A percentile compares a stretch with the other conserved stretches of the same genome.
Evolutionary conservation across 30 jellyfish, hydroid and myxozoan genomes (phyloP).

Genomic region (Turritopsis dohrnii): DNA sequence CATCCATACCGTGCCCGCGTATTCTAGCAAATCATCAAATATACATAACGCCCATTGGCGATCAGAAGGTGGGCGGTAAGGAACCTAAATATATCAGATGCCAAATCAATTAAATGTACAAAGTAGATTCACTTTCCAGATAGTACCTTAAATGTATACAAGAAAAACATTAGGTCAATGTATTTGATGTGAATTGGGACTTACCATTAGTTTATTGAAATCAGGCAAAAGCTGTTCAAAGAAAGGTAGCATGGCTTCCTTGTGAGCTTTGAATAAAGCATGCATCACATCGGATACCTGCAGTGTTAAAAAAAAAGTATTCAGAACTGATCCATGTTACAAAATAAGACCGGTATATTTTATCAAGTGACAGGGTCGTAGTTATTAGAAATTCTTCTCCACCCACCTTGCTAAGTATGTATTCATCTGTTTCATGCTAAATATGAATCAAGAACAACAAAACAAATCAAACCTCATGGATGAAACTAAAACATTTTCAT

Average conservation of each 20-base stretch:
- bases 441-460: background rate
- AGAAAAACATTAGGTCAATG: background rate
- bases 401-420: conserved; percentile 65
- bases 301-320: background rate
- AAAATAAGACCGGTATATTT: background rate
- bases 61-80: conserved; percentile 90
- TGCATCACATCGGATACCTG: conserved; percentile 82
- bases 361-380: background rate
- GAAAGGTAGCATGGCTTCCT: conserved; percentile 77
- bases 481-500: no score
- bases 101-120: background rate
- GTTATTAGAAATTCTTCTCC: background rate
- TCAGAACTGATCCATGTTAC: no score
- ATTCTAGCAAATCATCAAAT: conserved; percentile 87
- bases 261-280: conserved; percentile 81
- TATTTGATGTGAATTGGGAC: background rate
- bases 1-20: conserved; percentile 97
- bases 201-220: conserved; percentile 64
- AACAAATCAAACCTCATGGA: background rate
- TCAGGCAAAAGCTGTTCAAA: conserved; percentile 87
- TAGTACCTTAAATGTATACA: background rate
- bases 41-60: conserved; percentile 96
- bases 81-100: conserved; percentile 52
- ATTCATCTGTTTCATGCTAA: conserved; percentile 95
- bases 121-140: background rate